Evolutionary conservation across 2,888 invertebrate species (phyloP).

Genomic region (Papilio gigon): DNA sequence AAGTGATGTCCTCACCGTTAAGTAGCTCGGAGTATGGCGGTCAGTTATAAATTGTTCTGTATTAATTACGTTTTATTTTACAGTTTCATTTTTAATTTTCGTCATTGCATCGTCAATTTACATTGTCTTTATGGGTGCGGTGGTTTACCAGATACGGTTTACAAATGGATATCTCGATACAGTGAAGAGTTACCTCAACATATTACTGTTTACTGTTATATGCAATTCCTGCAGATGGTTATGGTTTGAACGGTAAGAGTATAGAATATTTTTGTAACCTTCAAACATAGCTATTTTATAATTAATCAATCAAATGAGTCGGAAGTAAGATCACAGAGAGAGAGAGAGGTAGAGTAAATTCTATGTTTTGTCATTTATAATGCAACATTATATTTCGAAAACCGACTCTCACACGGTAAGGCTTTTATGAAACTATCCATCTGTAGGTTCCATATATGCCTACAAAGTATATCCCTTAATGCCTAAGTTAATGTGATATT

Average conservation of each 20-base stretch:
- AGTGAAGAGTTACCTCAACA: constrained; percentile 55
- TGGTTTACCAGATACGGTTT: constrained; percentile 51
- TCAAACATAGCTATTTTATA: background rate
- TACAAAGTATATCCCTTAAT: too few species aligned
- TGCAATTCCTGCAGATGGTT: constrained; percentile 51
- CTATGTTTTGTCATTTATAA: too few species aligned
- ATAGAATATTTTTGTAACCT: background rate
- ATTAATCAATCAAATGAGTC: background rate
- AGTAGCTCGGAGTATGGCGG: background rate
- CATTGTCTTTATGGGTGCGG: constrained; percentile 45
- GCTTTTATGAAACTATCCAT: too few species aligned
- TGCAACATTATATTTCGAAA: too few species aligned
- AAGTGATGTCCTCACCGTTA: background rate
- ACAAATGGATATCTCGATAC: constrained; percentile 48
- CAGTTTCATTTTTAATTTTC: constrained; percentile 43
- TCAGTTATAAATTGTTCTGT: background rate
- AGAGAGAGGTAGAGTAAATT: too few species aligned
- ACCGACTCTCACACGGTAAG: too few species aligned
- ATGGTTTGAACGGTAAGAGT: constrained; percentile 51
- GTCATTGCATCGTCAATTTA: constrained; percentile 37
- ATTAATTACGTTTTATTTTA: constrained; percentile 14
- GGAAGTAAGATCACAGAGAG: too few species aligned
- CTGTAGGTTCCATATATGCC: too few species aligned
- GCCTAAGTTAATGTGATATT: too few species aligned
- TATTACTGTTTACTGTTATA: constrained; percentile 50